Percentiles rank a stretch among this genome's conserved stretches.
phyloP scores from a whole-genome alignment of 2,888 invertebrate species.

The Meganola albula region DNA sequence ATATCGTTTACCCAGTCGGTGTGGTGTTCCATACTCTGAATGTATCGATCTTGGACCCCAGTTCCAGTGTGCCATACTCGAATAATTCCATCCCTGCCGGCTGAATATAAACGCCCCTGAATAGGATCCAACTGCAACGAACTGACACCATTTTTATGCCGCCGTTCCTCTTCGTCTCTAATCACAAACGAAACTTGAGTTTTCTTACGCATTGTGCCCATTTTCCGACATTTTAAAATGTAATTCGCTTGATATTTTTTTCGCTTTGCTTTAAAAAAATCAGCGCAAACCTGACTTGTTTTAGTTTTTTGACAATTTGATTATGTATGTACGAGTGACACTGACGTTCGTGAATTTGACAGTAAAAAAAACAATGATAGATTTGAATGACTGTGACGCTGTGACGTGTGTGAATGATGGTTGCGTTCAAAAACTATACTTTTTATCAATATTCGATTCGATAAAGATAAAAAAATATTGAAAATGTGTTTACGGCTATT shows the following conservation, averaged over 20 bases:
- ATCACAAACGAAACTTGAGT: constrained; percentile 98
- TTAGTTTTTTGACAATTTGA: too few relatives aligned
- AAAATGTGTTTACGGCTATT: too few relatives aligned
- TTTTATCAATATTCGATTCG: too few relatives aligned
- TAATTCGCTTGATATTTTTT: constrained; percentile 39
- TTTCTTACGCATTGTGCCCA: constrained; percentile 75
- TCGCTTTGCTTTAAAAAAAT: constrained; percentile 17
- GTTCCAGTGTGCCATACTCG: constrained; percentile 89
- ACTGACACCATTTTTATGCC: constrained; percentile 97
- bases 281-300: too few relatives aligned
- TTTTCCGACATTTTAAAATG: constrained; percentile 71
- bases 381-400: too few relatives aligned
- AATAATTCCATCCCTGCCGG: constrained; percentile 97
- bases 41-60: constrained; percentile 80
- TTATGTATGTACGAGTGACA: too few relatives aligned
- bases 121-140: constrained; percentile 94
- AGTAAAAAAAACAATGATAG: too few relatives aligned
- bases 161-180: constrained; percentile 95
- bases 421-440: too few relatives aligned
- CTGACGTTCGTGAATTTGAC: too few relatives aligned
- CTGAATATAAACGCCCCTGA: constrained; percentile 93
- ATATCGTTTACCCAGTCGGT: constrained; percentile 99
- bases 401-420: too few relatives aligned
- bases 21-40: constrained; percentile 99
- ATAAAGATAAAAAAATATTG: too few relatives aligned